Conservation (phyloP, 1,140 invertebrate genomes). For the Bombus superbus region DNA sequence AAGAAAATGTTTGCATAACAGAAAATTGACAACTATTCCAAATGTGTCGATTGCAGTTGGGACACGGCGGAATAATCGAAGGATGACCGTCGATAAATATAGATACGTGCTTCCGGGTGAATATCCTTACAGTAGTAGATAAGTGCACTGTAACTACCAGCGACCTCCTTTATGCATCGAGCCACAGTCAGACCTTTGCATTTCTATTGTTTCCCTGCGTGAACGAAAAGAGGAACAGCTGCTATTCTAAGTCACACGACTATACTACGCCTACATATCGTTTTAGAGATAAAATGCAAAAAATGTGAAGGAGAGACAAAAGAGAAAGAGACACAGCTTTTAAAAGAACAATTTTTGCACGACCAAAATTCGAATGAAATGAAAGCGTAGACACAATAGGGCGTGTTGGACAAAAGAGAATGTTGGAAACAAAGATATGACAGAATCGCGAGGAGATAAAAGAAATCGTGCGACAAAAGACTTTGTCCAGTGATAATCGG, state of each 20-base stretch:
- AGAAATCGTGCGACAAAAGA: background rate
- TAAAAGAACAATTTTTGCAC: background rate
- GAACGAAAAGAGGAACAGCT: constrained; percentile 21
- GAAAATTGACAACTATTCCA: background rate
- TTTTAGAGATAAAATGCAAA: background rate
- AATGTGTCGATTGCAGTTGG: no score
- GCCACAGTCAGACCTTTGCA: constrained; percentile 31
- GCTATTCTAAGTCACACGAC: constrained; percentile 23
- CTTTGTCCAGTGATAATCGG: background rate
- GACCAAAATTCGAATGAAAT: background rate
- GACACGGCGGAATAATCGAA: constrained; percentile 43
- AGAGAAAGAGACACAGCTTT: no score
- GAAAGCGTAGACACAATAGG: background rate
- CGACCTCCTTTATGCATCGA: constrained; percentile 54
- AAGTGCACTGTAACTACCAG: constrained; percentile 34
- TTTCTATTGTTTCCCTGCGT: constrained; percentile 41
- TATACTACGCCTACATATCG: constrained; percentile 13
- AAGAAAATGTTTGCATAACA: no score
- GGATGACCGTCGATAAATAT: constrained; percentile 68
- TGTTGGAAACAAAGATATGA: background rate
- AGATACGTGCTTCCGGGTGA: constrained; percentile 72
- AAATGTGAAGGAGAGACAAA: background rate
- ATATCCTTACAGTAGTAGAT: constrained; percentile 69
- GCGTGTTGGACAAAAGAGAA: background rate
- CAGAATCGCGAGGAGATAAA: background rate